phyloP scores from a whole-genome alignment of 2,888 invertebrate species.

The Lepidonotus clava region DNA sequence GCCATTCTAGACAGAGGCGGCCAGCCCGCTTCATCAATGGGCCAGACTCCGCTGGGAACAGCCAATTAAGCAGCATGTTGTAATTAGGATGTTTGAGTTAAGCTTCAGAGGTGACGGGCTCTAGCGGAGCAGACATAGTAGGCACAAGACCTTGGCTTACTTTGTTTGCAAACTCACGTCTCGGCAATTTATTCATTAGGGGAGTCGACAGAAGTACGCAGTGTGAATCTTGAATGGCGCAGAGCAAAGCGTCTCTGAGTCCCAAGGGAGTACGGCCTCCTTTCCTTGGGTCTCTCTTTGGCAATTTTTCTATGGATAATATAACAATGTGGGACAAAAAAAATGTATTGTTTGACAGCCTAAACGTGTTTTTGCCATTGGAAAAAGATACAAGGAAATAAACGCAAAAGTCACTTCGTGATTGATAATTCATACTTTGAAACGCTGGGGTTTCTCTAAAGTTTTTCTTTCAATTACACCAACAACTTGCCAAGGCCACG shows the following conservation, averaged over 20 bases:
- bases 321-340: too few species aligned
- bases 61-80: slow-evolving; percentile 46
- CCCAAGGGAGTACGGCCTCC: background rate
- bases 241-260: background rate
- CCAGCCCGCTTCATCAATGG: slow-evolving; percentile 47
- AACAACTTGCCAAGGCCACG: background rate
- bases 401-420: too few species aligned
- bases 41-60: slow-evolving; percentile 24
- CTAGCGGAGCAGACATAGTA: background rate
- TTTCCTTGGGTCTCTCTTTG: background rate
- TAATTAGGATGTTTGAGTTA: slow-evolving; percentile 54
- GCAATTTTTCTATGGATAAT: background rate
- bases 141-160: background rate
- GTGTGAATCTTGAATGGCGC: slow-evolving; percentile 34
- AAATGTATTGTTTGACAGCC: too few species aligned
- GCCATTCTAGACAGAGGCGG: slow-evolving; percentile 10
- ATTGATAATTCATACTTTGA: too few species aligned
- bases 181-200: slow-evolving; percentile 57
- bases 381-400: too few species aligned
- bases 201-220: slow-evolving; percentile 6
- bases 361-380: too few species aligned
- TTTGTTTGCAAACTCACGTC: slow-evolving; percentile 50
- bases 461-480: background rate
- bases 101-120: slow-evolving; percentile 48
- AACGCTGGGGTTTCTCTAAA: too few species aligned